Evolutionary conservation across 1,140 invertebrate genomes (phyloP).

Genomic region (Cydia pomonella): DNA sequence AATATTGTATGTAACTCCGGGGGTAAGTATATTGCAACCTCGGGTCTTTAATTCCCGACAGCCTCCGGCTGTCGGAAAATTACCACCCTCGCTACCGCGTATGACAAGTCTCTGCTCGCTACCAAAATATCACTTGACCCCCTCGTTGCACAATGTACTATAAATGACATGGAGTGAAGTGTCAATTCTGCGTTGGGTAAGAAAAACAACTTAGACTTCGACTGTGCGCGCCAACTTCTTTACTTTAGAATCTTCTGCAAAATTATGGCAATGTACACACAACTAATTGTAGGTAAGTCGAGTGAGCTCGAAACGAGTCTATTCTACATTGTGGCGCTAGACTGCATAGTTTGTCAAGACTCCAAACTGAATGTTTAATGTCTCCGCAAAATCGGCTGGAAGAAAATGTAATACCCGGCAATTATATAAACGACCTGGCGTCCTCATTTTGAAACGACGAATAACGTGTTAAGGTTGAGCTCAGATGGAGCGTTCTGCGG

Average conservation of each 20-base stretch:
- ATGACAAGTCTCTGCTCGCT: too few species aligned
- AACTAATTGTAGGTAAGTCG: neutral
- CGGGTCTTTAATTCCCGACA: too few species aligned
- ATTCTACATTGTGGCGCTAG: constrained; percentile 12
- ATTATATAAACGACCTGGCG: constrained; percentile 12
- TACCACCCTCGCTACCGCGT: too few species aligned
- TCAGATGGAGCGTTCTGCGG: neutral
- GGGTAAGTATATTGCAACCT: too few species aligned
- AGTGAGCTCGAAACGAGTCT: neutral
- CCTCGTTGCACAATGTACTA: too few species aligned
- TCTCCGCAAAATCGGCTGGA: constrained; percentile 13
- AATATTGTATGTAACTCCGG: too few species aligned
- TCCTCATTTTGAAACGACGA: neutral
- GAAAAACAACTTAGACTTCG: too few species aligned
- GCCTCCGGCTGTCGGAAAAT: too few species aligned
- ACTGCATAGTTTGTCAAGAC: constrained; percentile 28
- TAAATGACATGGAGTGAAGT: too few species aligned
- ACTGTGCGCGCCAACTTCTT: too few species aligned
- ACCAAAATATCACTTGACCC: too few species aligned
- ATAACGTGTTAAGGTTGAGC: neutral
- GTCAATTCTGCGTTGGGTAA: too few species aligned
- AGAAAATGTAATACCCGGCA: constrained; percentile 31
- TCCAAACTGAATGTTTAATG: constrained; percentile 26
- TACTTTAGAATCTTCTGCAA: neutral
- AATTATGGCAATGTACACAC: neutral